Base-by-base conservation (phyloP, 2,888 invertebrate genomes). In the Parnassius mnemosyne region DNA sequence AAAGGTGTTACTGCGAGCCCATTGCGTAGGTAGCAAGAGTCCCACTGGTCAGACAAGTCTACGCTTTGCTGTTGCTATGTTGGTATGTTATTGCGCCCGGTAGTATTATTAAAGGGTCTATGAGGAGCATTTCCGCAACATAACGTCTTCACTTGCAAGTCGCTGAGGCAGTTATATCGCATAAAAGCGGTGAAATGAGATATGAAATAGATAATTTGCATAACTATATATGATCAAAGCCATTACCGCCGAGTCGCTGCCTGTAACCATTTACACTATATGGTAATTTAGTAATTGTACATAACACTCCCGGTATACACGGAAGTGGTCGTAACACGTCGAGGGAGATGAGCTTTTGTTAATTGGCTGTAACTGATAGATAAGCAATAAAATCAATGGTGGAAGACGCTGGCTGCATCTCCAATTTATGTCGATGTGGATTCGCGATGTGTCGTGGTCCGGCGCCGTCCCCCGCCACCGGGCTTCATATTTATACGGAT, bases 401-500 rank as follows among this genome's bases (percentile, higher is more conserved):
- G 81, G 79, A 88, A 87, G 89, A 89, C 89, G 87, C 81, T 77
- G 83, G 79, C 84, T 90, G 90, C 90, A 90, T 91, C 86, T 86
- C 81, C 79, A 89, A 89, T 89, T 84, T 82, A 87, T 85, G 89
- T 81, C 86, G 86, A 85, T 85, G 87, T 85, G 81, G 85, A 87
- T 84, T 85, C 84, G 87, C 85, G 87, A 87, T 89, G 88, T 88
- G 88, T 81, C 85, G 83, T 78, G 80, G 81, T 78, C 81, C 82
- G 84, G 81, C 83, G 85, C 83, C 84, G 75, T 79, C 88, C 90
- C 89, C 89, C 90, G 87, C 89, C 89, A 89, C 90, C 79, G 87
- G 85, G 77, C 84, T 81, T 88, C 88, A 89, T 90, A 91, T 89
- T 91, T 91, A 91, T 90, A 91, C 91, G 87, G 80, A 87, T 87